Evolutionary conservation across 2,113 vertebrate species (phyloP).

Genomic region (Climacteris rufus): DNA sequence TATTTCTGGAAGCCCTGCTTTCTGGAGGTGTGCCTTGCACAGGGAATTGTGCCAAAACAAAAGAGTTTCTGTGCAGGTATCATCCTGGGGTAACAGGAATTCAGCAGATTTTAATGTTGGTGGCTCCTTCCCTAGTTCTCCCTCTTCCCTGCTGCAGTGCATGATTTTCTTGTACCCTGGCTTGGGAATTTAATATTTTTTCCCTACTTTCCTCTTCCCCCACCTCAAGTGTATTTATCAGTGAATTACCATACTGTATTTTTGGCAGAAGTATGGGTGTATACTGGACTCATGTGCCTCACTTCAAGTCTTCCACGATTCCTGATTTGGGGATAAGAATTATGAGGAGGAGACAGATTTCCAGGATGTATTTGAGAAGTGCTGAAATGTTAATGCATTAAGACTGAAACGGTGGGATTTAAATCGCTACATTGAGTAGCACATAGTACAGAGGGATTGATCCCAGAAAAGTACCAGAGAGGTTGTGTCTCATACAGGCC

Average conservation of each 20-base stretch:
- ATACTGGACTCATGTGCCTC: not conserved
- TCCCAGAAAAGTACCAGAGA: slow-evolving; percentile 45
- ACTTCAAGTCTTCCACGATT: not conserved
- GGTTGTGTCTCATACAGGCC: slow-evolving; percentile 58
- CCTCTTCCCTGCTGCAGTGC: not conserved
- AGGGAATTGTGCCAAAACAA: not conserved
- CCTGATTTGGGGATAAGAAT: not conserved
- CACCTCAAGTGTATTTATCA: not conserved
- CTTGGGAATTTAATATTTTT: not conserved
- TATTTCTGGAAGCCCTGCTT: not conserved
- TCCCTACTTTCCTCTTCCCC: not conserved
- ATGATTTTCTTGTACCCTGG: not conserved
- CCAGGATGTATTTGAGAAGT: not conserved
- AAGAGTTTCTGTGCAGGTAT: not conserved
- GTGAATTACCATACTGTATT: not conserved
- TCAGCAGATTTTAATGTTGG: not conserved
- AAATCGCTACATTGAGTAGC: slow-evolving; percentile 13
- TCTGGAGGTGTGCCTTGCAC: not conserved
- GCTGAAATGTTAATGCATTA: slow-evolving; percentile 27
- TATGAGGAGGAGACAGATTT: not conserved
- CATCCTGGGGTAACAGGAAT: not conserved
- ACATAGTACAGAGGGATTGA: slow-evolving; percentile 48
- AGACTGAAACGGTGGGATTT: slow-evolving; percentile 42
- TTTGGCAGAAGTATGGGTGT: not conserved
- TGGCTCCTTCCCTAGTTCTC: not conserved